Evolutionary conservation across 1,140 invertebrate species (phyloP).

Genomic region (Drosophila nebulosa): DNA sequence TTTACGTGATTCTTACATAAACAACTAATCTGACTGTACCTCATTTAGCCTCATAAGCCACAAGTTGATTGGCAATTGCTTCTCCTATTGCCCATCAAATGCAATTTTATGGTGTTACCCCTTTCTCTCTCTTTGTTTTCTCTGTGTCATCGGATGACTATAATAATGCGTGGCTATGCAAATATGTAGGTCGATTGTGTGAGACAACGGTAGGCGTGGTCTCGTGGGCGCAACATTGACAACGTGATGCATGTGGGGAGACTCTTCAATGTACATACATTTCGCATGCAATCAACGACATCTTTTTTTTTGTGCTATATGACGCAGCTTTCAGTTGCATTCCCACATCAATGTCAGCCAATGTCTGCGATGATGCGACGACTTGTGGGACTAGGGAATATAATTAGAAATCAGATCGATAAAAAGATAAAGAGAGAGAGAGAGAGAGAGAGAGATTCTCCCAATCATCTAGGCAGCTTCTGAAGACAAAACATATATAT

Average conservation of each 20-base stretch:
- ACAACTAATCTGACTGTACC: too few relatives aligned
- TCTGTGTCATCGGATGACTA: neutral
- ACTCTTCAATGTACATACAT: neutral
- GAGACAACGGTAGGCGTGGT: conserved; percentile 3
- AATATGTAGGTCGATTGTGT: conserved; percentile 6
- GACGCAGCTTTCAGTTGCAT: neutral
- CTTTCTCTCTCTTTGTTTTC: too few relatives aligned
- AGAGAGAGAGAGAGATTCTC: too few relatives aligned
- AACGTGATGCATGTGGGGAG: neutral
- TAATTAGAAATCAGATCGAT: neutral
- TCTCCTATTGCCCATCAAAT: neutral
- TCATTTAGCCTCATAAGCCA: too few relatives aligned
- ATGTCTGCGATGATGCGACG: neutral
- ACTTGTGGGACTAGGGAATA: neutral
- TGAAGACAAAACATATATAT: neutral
- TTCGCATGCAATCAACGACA: neutral
- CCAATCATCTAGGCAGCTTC: too few relatives aligned
- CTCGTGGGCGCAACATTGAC: neutral
- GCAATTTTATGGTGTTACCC: neutral
- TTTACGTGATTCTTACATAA: too few relatives aligned
- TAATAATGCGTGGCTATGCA: conserved; percentile 6
- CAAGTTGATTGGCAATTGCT: too few relatives aligned
- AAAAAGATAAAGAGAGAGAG: too few relatives aligned
- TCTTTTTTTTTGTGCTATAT: neutral
- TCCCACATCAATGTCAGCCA: neutral